Base-by-base conservation (phyloP, 2,888 invertebrate genomes). In the Entomobrya multifasciata region DNA sequence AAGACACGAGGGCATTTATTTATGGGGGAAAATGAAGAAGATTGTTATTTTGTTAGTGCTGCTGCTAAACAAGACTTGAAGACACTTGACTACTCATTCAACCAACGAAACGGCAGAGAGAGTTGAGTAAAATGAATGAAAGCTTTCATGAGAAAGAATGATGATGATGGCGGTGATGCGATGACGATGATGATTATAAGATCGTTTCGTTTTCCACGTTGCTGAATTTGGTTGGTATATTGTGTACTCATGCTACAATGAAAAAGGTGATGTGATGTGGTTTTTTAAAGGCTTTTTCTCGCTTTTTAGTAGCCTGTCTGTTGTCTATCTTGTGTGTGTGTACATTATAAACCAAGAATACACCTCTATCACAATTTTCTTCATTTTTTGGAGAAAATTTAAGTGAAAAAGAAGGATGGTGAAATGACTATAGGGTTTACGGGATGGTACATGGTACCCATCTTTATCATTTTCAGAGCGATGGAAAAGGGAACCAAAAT, bases 51-150 rank as follows among this genome's bases (percentile, higher is more conserved):
- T n/a, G 52, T n/a, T n/a, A n/a, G n/a, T n/a, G n/a, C n/a, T n/a
- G n/a, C n/a, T n/a, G n/a, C n/a, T n/a, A n/a, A n/a, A n/a, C n/a
- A n/a, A 17, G 52, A 17, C 52, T 52, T 52, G 52, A n/a, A 52
- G 52, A 52, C 52, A 52, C 52, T 52, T 52, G 52, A 52, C 52
- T 52, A 52, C 52, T 52, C 8, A n/a, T 17, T 52, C 52, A 52
- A 52, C n/a, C 52, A 17, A 17, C n/a, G n/a, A n/a, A n/a, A n/a
- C 6, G 17, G 22, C 57, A 57, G 20, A 13, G 44, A 41, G 41
- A 17, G 15, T 27, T 11, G 17, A 67, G 17, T 49, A 22, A n/a
- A 67, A 62, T 62, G 67, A 67, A 44, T 67, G 67, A 67, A 67
- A 67, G 67, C 67, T 67, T 67, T 67, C 67, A 67, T 10, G 36